These are phyloP conservation scores for Enteromius fasciolatus DNA, from an alignment of 2,797 vertebrate genomes.

Conservation along the genomic window DNA sequence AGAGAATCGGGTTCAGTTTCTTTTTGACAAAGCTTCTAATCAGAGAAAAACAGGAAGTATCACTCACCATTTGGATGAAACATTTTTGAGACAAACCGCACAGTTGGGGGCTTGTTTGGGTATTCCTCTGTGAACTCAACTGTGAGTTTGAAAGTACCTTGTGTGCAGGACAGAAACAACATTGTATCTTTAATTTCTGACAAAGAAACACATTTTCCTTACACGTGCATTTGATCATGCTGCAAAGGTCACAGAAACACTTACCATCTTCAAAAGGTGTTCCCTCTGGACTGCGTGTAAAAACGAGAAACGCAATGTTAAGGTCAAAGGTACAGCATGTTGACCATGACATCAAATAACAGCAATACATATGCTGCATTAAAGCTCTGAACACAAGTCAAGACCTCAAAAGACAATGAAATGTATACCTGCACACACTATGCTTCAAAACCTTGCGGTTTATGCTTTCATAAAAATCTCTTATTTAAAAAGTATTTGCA, in stretches of 20 bases:
- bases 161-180: slow-evolving; percentile 1
- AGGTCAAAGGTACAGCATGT: slow-evolving; percentile 16
- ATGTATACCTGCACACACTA: not conserved
- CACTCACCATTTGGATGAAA: slow-evolving; percentile 97
- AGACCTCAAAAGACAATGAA: not conserved
- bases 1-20: not conserved
- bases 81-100: slow-evolving; percentile 99
- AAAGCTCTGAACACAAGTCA: not conserved
- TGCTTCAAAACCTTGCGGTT: not conserved
- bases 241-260: slow-evolving; percentile 57
- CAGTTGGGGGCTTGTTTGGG: slow-evolving; percentile 97
- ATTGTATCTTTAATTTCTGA: not conserved
- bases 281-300: slow-evolving; percentile 87
- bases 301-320: slow-evolving; percentile 26
- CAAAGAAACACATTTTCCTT: not conserved
- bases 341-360: slow-evolving; percentile 29
- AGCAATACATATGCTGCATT: not conserved
- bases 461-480: not conserved
- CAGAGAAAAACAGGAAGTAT: not conserved
- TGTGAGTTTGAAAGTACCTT: slow-evolving; percentile 98
- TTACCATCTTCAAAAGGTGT: slow-evolving; percentile 98
- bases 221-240: not conserved
- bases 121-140: slow-evolving; percentile 99
- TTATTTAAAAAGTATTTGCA: too few species aligned
- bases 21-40: not conserved